Base-by-base conservation (phyloP, 2,797 vertebrate species). In the Sebastes elongatus region DNA sequence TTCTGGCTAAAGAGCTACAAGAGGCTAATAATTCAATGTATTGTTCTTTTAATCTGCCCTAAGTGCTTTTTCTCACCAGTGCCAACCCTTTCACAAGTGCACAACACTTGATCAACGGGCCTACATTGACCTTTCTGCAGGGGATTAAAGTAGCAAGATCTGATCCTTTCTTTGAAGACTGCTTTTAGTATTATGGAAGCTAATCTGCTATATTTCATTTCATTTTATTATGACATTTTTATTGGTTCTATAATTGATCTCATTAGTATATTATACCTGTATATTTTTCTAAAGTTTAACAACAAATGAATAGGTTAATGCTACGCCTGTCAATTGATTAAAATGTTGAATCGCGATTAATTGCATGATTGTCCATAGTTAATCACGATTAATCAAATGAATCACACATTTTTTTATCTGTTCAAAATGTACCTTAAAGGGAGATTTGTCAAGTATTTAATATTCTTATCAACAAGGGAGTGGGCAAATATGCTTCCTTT, bases 11-110 rank as follows among this genome's bases (percentile, higher is more conserved):
- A 84, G 22, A 67, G 53, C 75, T 38, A 59, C 73, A 70, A 81
- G 82, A 82, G 27, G 78, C 67, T 73, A 76, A 88, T 86, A 91
- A 89, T 86, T 82, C 10, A 67, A 42, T 20, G 18, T 67, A 74
- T 74, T 78, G 64, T 84, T 82, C 62, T 80, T 86, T 89, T 85
- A 83, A 90, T 92, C 84, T 82, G 71, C 32, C 32, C 27, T 28
- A 74, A 92, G 91, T 88, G 83, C 78, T 53, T 82, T 42, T 79
- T 57, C 79, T 76, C 65, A 75, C 63, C 49, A 23, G 33, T 62
- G 57, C 83, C 76, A 55, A 30, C 56, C 27, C 73, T 33, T 79
- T 84, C 81, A 76, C 70, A 71, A 77, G 60, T 32, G 55, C 53
- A 71, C 77, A n/a, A 84, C 71, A 35, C 56, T 80, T 85, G 85